These are phyloP conservation scores for Druon quercuslanigerum DNA, from an alignment of 1,140 invertebrate genomes.

Conservation along the genomic window DNA sequence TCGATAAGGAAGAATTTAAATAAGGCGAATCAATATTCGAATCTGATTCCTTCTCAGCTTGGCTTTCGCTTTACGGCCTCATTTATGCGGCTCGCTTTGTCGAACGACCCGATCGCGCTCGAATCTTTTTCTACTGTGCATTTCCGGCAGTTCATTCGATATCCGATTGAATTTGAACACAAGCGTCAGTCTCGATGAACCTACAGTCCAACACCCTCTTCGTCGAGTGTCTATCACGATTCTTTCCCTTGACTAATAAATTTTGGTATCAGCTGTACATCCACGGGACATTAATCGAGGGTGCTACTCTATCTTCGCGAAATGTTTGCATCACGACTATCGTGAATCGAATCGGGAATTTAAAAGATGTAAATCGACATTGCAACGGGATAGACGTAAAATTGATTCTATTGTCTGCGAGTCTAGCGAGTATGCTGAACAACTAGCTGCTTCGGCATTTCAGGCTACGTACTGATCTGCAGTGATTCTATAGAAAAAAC, in stretches of 20 bases:
- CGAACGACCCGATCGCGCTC: conserved; percentile 58
- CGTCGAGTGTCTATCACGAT: conserved; percentile 14
- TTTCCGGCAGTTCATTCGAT: conserved; percentile 48
- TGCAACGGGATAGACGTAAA: conserved; percentile 22
- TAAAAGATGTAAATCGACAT: conserved; percentile 27
- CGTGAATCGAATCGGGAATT: conserved; percentile 21
- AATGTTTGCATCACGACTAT: conserved; percentile 23
- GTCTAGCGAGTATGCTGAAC: not conserved
- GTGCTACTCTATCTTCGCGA: conserved; percentile 25
- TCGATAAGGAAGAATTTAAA: conserved; percentile 73
- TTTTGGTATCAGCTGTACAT: conserved; percentile 24
- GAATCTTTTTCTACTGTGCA: conserved; percentile 51
- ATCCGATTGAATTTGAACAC: conserved; percentile 53
- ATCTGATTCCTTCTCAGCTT: conserved; percentile 63
- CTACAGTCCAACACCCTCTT: not conserved
- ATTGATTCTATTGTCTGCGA: conserved; percentile 24
- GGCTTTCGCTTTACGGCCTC: conserved; percentile 62
- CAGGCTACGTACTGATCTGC: too few relatives aligned
- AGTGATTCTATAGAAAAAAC: too few relatives aligned
- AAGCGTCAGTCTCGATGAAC: conserved; percentile 26
- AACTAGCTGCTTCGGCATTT: not conserved
- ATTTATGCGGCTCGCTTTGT: conserved; percentile 69
- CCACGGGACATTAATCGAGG: conserved; percentile 29
- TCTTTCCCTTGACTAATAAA: conserved; percentile 29
- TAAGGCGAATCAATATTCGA: conserved; percentile 75